Percentiles rank a stretch among this genome's conserved stretches.
These are phyloP conservation scores for Trematomus bernacchii DNA, from an alignment of 2,797 vertebrate genomes.

Conservation along the genomic window DNA sequence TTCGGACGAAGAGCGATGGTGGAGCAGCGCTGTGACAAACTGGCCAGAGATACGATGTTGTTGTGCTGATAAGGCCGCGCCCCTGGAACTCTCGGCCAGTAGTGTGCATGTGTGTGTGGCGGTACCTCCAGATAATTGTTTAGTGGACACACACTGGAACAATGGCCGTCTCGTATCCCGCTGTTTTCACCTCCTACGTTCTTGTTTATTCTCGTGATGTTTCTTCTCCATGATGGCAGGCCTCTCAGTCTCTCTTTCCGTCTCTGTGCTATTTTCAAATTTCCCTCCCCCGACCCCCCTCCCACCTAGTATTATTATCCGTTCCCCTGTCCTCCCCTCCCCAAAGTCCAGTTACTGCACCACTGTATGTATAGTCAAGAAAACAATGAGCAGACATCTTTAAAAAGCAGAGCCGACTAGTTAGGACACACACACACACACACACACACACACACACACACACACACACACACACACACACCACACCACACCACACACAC, in stretches of 20 bases:
- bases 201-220: slow-evolving; percentile 23
- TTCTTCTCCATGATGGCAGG: slow-evolving; percentile 21
- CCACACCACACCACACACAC: too few species aligned
- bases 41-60: slow-evolving; percentile 18
- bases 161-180: background rate
- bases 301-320: background rate
- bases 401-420: slow-evolving; percentile 72
- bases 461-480: too few species aligned
- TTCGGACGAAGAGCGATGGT: slow-evolving; percentile 14
- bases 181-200: slow-evolving; percentile 15
- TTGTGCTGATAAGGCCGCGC: slow-evolving; percentile 40
- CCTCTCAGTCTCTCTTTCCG: slow-evolving; percentile 45
- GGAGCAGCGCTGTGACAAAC: slow-evolving; percentile 35
- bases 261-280: slow-evolving; percentile 28
- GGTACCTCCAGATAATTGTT: slow-evolving; percentile 32
- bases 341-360: slow-evolving; percentile 83
- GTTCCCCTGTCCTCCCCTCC: slow-evolving; percentile 27
- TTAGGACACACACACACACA: slow-evolving; percentile 8
- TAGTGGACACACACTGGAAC: slow-evolving; percentile 27
- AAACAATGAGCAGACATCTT: slow-evolving; percentile 58
- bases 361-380: slow-evolving; percentile 78
- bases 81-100: slow-evolving; percentile 34
- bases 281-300: background rate
- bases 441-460: too few species aligned
- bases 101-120: slow-evolving; percentile 26